A percentile compares a stretch with the other conserved stretches of the same genome.
Evolutionary conservation across 2,113 vertebrate genomes (phyloP).

Genomic region (Psettodes erumei): DNA sequence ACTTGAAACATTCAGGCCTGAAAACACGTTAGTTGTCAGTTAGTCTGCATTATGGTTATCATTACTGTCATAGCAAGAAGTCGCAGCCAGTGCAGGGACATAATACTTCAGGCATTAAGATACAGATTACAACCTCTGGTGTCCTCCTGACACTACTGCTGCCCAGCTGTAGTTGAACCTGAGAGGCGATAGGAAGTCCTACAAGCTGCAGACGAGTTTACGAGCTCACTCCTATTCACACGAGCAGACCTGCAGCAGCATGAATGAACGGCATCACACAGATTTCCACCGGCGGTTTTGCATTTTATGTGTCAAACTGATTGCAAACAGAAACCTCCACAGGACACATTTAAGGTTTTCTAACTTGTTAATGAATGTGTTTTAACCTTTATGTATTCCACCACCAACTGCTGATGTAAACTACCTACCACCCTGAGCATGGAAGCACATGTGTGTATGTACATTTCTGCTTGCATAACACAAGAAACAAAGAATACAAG

Average conservation of each 20-base stretch:
- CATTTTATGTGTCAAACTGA: no score
- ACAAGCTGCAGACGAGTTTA: slow-evolving; percentile 7
- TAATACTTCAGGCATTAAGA: not conserved
- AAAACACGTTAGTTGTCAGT: slow-evolving; percentile 1
- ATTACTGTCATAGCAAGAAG: not conserved
- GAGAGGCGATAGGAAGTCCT: not conserved
- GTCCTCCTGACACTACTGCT: not conserved
- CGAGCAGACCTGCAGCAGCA: not conserved
- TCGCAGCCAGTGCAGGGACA: not conserved
- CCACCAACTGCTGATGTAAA: not conserved
- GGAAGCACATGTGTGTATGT: not conserved
- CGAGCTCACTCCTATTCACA: slow-evolving; percentile 15
- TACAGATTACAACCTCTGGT: not conserved
- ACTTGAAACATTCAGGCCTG: not conserved
- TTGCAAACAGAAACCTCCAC: not conserved
- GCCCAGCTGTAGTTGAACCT: not conserved
- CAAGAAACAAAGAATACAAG: no score
- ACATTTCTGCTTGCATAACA: no score
- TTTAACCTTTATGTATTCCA: not conserved
- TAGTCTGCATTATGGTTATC: slow-evolving; percentile 9
- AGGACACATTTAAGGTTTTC: not conserved
- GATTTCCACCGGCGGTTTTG: not conserved
- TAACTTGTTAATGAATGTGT: not conserved
- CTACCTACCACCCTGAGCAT: no score
- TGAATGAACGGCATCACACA: not conserved